Conservation (phyloP, 2,888 invertebrate species). For the Euspilapteryx auroguttella region DNA sequence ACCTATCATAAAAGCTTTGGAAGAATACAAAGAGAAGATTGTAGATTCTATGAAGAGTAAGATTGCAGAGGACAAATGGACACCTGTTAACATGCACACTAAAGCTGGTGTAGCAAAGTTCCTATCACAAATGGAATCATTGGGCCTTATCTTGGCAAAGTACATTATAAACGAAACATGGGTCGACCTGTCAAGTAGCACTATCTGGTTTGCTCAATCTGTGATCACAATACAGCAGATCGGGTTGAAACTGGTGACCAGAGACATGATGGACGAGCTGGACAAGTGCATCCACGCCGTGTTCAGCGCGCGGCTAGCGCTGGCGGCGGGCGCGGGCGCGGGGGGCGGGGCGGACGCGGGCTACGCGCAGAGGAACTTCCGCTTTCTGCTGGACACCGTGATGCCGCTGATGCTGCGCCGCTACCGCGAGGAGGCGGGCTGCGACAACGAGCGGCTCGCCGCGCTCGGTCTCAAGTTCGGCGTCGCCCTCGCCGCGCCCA, state of each 20-base stretch:
- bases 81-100: conserved; percentile 77
- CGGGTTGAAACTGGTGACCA: conserved; percentile 73
- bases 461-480: conserved; percentile 58
- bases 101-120: conserved; percentile 70
- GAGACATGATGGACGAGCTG: conserved; percentile 73
- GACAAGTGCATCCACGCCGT: conserved; percentile 74
- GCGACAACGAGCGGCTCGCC: conserved; percentile 56
- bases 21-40: conserved; percentile 79
- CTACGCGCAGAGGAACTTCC: conserved; percentile 66
- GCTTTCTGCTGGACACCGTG: conserved; percentile 69
- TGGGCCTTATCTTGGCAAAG: conserved; percentile 69
- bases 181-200: conserved; percentile 78
- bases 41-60: conserved; percentile 79
- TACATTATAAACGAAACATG: conserved; percentile 67
- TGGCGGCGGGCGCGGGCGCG: conserved; percentile 38
- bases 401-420: conserved; percentile 65
- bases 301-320: conserved; percentile 73
- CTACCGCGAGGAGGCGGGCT: conserved; percentile 63
- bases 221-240: conserved; percentile 75
- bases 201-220: conserved; percentile 77
- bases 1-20: conserved; percentile 74
- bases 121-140: conserved; percentile 68
- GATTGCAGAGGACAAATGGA: conserved; percentile 83
- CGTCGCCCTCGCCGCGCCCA: conserved; percentile 50
- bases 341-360: conserved; percentile 44